A percentile compares a stretch with the other conserved stretches of the same genome.
phyloP scores from a whole-genome alignment of 2,797 vertebrate species.

The Tarsius wallacei region DNA sequence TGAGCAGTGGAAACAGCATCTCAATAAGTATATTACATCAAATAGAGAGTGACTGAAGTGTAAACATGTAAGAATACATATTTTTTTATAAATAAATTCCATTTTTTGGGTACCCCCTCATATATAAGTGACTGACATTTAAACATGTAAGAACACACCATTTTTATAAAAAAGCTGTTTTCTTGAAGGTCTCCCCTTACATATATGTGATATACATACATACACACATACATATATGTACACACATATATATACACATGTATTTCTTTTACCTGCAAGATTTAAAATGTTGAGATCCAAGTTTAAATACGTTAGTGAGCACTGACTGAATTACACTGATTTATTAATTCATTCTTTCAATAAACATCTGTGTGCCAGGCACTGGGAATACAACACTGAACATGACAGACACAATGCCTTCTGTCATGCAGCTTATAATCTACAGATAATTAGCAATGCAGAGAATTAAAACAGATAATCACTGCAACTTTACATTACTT shows the following conservation, averaged over 20 bases:
- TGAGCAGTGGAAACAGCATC: too few relatives aligned
- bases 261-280: background rate
- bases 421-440: background rate
- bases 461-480: background rate
- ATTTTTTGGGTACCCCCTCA: too few relatives aligned
- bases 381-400: background rate
- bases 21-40: too few relatives aligned
- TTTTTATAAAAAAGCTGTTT: too few relatives aligned
- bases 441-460: background rate
- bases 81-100: too few relatives aligned
- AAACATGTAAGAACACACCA: too few relatives aligned
- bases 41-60: too few relatives aligned
- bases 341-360: constrained; percentile 39
- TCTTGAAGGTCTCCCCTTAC: too few relatives aligned
- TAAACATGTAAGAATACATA: too few relatives aligned
- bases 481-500: background rate
- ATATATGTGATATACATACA: background rate
- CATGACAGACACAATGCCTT: background rate
- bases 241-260: too few relatives aligned
- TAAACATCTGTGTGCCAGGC: background rate
- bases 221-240: background rate
- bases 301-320: constrained; percentile 45
- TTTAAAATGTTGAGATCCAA: background rate
- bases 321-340: constrained; percentile 53
- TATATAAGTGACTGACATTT: too few relatives aligned